phyloP scores from a whole-genome alignment of 2,797 vertebrate genomes.

The Prunella strophiata region DNA sequence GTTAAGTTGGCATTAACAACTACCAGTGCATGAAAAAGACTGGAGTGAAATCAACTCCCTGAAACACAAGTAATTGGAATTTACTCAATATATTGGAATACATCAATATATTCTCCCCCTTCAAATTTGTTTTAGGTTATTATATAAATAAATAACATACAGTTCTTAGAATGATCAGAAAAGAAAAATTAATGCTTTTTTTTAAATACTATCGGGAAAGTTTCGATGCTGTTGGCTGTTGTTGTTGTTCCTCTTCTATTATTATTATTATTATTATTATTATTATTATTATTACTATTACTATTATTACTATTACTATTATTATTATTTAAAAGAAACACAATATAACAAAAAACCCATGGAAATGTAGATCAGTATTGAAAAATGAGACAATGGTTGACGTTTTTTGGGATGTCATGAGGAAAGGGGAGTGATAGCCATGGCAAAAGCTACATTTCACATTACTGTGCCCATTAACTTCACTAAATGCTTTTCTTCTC shows the following conservation, averaged over 20 bases:
- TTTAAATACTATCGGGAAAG: neutral
- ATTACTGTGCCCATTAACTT: neutral
- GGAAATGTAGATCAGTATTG: neutral
- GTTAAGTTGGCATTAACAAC: neutral
- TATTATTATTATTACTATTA: no score
- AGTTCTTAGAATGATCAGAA: neutral
- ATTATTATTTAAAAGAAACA: neutral
- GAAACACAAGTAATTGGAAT: neutral
- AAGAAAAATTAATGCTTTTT: neutral
- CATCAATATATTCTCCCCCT: neutral
- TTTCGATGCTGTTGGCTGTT: neutral
- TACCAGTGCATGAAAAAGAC: neutral
- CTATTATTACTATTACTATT: no score
- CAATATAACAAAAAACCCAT: no score
- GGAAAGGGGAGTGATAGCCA: neutral
- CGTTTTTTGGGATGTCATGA: neutral
- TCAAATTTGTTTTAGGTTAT: neutral
- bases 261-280: no score
- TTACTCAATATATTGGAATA: no score
- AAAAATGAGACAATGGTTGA: neutral
- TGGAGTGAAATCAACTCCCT: neutral
- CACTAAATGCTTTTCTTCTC: neutral
- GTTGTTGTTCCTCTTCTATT: no score
- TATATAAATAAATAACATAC: neutral
- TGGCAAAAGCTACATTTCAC: neutral